Conservation (phyloP, 2,797 vertebrate genomes). For the Oceanodroma leucorhoa region DNA sequence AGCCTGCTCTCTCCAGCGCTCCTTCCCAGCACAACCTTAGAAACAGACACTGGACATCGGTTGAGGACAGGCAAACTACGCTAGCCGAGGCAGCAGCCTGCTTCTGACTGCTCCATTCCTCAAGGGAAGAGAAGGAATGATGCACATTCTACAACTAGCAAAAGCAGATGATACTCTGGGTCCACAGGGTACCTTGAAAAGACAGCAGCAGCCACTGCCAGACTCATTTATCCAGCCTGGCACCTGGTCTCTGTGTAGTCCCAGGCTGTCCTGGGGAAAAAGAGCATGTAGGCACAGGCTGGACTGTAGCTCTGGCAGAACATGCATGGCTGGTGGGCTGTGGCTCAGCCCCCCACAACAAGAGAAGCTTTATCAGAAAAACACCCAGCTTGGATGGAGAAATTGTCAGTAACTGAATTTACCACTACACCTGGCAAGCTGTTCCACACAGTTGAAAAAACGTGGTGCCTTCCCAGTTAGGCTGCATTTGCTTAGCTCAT, state of each 20-base stretch:
- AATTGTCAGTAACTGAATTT: neutral
- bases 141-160: neutral
- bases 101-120: neutral
- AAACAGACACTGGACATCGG: neutral
- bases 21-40: neutral
- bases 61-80: neutral
- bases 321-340: fast-evolving
- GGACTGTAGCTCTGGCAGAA: neutral
- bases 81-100: neutral
- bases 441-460: neutral
- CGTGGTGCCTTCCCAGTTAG: neutral
- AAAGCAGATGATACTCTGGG: neutral
- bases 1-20: neutral
- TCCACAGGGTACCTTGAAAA: neutral
- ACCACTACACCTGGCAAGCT: neutral
- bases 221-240: neutral
- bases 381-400: neutral
- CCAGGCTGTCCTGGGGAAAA: neutral
- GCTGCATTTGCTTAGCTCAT: neutral
- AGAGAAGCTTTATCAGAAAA: neutral
- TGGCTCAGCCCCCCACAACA: neutral
- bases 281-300: neutral
- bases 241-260: neutral
- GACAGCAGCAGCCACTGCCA: neutral
- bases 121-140: neutral